Conservation (phyloP, 2,888 invertebrate species). For the Anthoptus insignis region DNA sequence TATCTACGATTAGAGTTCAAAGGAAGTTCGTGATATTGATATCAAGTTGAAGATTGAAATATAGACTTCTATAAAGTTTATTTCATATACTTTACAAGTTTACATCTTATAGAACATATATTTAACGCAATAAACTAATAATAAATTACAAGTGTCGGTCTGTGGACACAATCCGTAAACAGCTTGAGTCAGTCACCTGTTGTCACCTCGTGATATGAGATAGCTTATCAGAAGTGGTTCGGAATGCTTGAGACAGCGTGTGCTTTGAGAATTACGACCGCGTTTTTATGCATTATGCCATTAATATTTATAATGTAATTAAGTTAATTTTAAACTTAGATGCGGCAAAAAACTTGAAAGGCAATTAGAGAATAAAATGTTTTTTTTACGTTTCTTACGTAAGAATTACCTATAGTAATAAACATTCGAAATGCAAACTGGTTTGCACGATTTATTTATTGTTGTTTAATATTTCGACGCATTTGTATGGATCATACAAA, state of each 20-base stretch:
- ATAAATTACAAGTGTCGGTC: background rate
- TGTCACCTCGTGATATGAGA: constrained; percentile 56
- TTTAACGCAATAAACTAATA: background rate
- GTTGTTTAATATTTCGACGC: too few relatives aligned
- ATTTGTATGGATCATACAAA: too few relatives aligned
- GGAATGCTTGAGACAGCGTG: constrained; percentile 41
- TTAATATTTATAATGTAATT: constrained; percentile 5
- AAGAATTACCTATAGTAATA: too few relatives aligned
- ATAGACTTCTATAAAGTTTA: too few relatives aligned
- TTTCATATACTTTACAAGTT: too few relatives aligned
- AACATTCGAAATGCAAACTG: too few relatives aligned
- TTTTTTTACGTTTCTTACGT: too few relatives aligned
- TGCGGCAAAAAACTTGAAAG: background rate
- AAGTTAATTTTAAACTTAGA: background rate
- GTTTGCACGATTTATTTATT: too few relatives aligned
- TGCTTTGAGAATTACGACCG: constrained; percentile 25
- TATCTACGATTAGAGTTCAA: too few relatives aligned
- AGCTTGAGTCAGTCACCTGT: constrained; percentile 73
- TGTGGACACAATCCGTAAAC: constrained; percentile 47
- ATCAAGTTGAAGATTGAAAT: too few relatives aligned
- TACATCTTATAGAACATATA: background rate
- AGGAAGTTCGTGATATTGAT: too few relatives aligned
- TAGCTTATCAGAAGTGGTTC: constrained; percentile 33
- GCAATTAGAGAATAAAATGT: too few relatives aligned
- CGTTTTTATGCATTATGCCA: constrained; percentile 6